A percentile compares a stretch with the other conserved stretches of the same genome.
Conservation (phyloP, 2,797 vertebrate species). For the Gouania willdenowi region DNA sequence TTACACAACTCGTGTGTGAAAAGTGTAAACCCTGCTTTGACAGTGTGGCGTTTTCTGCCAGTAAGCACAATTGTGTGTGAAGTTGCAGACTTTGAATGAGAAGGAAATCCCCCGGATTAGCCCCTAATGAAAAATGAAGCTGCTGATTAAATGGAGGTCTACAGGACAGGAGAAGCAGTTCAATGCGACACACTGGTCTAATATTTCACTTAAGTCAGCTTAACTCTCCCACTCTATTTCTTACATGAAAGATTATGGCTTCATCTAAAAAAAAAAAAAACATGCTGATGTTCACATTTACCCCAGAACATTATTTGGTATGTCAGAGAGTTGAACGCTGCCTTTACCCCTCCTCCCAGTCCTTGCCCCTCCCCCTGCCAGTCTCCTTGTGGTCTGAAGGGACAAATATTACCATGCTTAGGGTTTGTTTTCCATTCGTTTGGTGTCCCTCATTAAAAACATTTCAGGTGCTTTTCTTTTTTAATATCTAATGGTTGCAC, state of each 20-base stretch:
- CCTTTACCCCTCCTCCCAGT: neutral
- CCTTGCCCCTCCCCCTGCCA: neutral
- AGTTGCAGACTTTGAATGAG: slow-evolving; percentile 18
- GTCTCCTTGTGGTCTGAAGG: neutral
- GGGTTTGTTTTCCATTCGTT: no score
- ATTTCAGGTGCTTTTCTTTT: no score
- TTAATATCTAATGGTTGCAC: no score
- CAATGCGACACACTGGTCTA: neutral
- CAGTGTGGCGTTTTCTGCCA: neutral
- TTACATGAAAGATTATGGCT: neutral
- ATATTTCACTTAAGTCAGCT: neutral
- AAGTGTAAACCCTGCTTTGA: neutral
- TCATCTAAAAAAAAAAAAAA: neutral
- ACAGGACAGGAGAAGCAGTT: neutral
- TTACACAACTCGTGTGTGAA: slow-evolving; percentile 4
- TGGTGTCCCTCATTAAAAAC: no score
- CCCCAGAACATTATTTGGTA: neutral
- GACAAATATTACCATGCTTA: no score
- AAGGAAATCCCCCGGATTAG: slow-evolving; percentile 3
- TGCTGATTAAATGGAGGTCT: slow-evolving; percentile 24
- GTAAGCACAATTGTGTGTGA: slow-evolving; percentile 12
- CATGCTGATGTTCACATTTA: neutral
- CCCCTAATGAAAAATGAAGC: slow-evolving; percentile 33
- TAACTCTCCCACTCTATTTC: neutral
- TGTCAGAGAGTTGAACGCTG: no score